Conservation (phyloP, 2,113 vertebrate species). For the Fregata magnificens region DNA sequence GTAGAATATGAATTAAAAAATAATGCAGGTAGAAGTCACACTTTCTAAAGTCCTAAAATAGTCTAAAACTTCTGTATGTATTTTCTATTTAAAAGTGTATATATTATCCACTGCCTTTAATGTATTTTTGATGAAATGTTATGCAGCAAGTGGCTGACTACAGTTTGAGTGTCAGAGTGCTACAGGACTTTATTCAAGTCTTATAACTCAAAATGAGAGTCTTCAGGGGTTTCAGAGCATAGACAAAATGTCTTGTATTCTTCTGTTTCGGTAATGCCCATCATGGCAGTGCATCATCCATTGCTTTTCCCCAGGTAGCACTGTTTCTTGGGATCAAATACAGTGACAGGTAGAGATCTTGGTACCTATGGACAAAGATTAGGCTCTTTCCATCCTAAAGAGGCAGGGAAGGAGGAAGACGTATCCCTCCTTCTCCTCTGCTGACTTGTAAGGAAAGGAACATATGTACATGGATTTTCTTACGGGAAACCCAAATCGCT, state of each 20-base stretch:
- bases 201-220: neutral
- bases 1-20: neutral
- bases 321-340: neutral
- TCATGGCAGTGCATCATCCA: neutral
- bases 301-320: neutral
- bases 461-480: accelerated
- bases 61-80: neutral
- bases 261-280: neutral
- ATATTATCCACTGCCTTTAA: neutral
- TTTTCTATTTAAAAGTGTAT: neutral
- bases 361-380: neutral
- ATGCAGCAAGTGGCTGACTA: neutral
- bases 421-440: neutral
- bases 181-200: neutral
- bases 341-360: neutral
- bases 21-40: neutral
- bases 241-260: neutral
- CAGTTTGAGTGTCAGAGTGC: neutral
- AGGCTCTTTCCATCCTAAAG: neutral
- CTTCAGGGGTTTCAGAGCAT: neutral
- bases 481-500: neutral
- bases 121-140: neutral
- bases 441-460: neutral
- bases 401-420: neutral
- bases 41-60: neutral